A percentile compares a stretch with the other conserved stretches of the same genome.
Evolutionary conservation across 2,888 invertebrate genomes (phyloP).

Genomic region (Drosophila fungiperda): DNA sequence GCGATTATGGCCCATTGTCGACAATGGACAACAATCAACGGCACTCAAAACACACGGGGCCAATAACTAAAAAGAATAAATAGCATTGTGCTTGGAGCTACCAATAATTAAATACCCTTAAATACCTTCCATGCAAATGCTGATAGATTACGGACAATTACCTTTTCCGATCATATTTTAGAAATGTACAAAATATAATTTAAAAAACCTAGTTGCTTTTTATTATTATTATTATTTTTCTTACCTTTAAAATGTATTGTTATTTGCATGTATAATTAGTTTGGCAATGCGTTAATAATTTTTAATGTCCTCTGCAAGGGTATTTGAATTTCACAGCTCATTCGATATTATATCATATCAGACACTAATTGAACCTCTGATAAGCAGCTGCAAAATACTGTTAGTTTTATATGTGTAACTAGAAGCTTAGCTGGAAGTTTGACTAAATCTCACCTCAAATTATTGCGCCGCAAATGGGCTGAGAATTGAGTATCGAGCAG

Average conservation of each 20-base stretch:
- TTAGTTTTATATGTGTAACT: neutral
- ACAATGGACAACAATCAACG: slow-evolving; percentile 46
- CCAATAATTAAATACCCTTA: slow-evolving; percentile 3
- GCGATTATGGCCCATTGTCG: slow-evolving; percentile 60
- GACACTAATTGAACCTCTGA: slow-evolving; percentile 23
- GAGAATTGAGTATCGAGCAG: slow-evolving; percentile 21
- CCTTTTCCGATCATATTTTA: neutral
- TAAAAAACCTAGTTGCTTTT: neutral
- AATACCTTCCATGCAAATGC: neutral
- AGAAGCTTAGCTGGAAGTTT: slow-evolving; percentile 6
- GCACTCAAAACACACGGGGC: slow-evolving; percentile 24
- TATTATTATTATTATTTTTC: neutral
- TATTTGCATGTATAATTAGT: neutral
- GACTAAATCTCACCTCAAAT: slow-evolving; percentile 24
- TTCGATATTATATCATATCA: slow-evolving; percentile 6
- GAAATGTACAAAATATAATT: neutral
- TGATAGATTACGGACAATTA: neutral
- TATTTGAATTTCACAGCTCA: neutral
- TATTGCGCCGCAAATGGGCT: slow-evolving; percentile 28
- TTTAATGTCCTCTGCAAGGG: neutral
- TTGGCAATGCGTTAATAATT: neutral
- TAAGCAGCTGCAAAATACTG: slow-evolving; percentile 20
- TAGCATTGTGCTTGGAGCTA: neutral
- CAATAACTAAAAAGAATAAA: slow-evolving; percentile 1
- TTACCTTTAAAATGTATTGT: neutral